Evolutionary conservation across 2,888 invertebrate species (phyloP).

Genomic region (Lasioglossum vierecki): DNA sequence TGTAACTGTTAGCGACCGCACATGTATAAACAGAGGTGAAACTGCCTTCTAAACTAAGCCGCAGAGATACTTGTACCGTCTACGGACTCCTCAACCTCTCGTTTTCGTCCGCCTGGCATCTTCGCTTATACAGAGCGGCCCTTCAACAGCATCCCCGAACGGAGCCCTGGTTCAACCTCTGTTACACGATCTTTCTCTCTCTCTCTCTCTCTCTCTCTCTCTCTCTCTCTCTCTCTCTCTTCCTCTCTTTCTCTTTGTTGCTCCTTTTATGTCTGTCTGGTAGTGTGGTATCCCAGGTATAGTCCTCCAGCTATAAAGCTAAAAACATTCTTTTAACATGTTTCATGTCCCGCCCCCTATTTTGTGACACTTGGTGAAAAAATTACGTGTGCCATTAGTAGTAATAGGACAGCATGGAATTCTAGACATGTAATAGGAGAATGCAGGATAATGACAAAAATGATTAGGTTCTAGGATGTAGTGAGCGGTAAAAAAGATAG

Average conservation of each 20-base stretch:
- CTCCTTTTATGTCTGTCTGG: background rate
- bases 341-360: background rate
- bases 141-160: conserved; percentile 38
- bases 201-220: conserved; percentile 44
- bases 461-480: no score
- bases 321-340: background rate
- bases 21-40: conserved; percentile 78
- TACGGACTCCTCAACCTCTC: conserved; percentile 65
- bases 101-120: conserved; percentile 64
- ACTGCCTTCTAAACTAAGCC: conserved; percentile 78
- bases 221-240: conserved; percentile 45
- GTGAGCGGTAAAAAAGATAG: no score
- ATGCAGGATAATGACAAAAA: no score
- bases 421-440: no score
- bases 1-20: conserved; percentile 73
- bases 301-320: background rate
- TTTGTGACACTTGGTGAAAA: background rate
- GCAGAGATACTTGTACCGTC: conserved; percentile 69
- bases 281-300: background rate
- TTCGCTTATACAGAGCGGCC: conserved; percentile 32
- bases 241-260: background rate
- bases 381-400: no score
- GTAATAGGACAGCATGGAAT: no score
- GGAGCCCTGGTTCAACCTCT: conserved; percentile 16
- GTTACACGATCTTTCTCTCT: conserved; percentile 42